Base-by-base conservation (phyloP, 2,797 vertebrate genomes). In the Diceros bicornis region DNA sequence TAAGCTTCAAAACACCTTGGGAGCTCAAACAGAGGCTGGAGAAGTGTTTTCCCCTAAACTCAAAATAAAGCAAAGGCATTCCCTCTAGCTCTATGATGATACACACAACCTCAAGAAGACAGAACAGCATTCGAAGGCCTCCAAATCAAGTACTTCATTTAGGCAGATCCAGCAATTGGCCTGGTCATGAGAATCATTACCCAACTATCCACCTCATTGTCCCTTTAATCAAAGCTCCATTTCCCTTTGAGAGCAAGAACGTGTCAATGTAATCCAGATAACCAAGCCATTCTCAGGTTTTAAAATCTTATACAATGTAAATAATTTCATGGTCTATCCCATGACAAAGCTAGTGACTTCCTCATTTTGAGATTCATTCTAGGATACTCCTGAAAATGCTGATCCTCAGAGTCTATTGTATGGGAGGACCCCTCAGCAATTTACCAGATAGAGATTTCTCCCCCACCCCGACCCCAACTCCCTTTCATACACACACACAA, bases 11-110 rank as follows among this genome's bases (percentile, higher is more conserved):
- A 93, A 79, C 11, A 64, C 29, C 29, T 34, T 47, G 55, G 44
- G 52, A 94, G 32, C 55, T n/a, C 83, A 87, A 77, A 79, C 61
- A 77, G 52, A 85, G 55, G n/a, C n/a, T 25, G 20, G 75, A 77
- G 34, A 47, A 44, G 18, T 25, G 25, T 89, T 96, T 93, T 52
- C 20, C 13, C 57, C 68, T 86, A 57, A 84, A 64, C 44, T 66
- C 16, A 62, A 95, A 79, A 66, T 29, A 83, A 74, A 52, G n/a
- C 66, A 71, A 96, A 97, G 68, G 64, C 93, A 88, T 77, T 92
- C 2, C 25, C 72, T 91, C 84, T 87, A 32, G 61, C 32, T 32
- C 47, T 61, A 23, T 62, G 74, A 57, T 2, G 57, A 89, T 1
- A n/a, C 20, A 50, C n/a, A 77, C 17, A 69, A 29, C 37, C 71